Evolutionary conservation across 2,797 vertebrate species (phyloP), one percentile per base, ranked within the genome.

Genomic region (Melanotaenia nigrans): DNA sequence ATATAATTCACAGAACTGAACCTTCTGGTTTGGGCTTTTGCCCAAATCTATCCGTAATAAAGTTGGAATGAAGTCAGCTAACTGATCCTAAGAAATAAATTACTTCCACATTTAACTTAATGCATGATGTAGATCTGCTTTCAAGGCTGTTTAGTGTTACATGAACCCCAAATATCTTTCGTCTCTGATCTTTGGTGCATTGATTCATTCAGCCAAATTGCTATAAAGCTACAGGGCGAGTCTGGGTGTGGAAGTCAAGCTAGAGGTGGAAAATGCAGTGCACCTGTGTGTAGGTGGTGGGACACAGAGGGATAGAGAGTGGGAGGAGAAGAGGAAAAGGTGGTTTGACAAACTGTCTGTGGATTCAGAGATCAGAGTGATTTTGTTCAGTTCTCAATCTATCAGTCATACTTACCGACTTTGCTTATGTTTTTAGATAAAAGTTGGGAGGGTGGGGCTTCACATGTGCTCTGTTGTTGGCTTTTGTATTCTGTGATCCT

Each of bases 391-490:
- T 54, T 56, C 36, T 76, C 59, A 1, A n/a, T 77, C 73, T 82
- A 77, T 83, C 79, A 77, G 67, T 90, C 90, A 76, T 79, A 72
- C 77, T 68, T 7, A 40, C 33, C 9, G 56, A 72, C 71, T 81
- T 79, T 76, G 56, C 61, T 65, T 56, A 42, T 24, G 30, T 83
- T 81, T 71, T 67, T 58, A 81, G 82, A 89, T 88, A 82, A 92
- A 89, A 85, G 87, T 82, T 73, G 66, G 62, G 78, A 68, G 56
- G 78, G 89, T 18, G 88, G 78, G 69, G 68, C 71, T 35, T 75
- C 33, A 18, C 56, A 10, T 57, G 8, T 1, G 38, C 87, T 90
- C 90, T 92, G 87, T 90, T 89, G 78, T 85, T 14, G 61, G 40
- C 81, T 85, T 87, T 85, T 89, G 87, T 81, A 51, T 80, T 74